Evolutionary conservation across 2,888 invertebrate species (phyloP).

Genomic region (Eupithecia pulchellata): DNA sequence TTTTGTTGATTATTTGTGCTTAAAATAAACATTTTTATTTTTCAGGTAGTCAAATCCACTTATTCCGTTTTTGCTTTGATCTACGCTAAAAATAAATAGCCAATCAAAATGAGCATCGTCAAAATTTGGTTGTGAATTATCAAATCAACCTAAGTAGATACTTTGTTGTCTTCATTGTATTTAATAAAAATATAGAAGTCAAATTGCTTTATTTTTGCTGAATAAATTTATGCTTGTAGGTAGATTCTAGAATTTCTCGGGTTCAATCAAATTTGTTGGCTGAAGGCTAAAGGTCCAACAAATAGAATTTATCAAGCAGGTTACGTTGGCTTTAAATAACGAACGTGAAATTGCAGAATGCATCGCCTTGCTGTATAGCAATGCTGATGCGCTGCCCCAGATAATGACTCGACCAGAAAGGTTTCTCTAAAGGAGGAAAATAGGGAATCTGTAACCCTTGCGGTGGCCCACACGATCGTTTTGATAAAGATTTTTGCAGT

Average conservation of each 20-base stretch:
- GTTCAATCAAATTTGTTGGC: too few species aligned
- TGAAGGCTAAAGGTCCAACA: too few species aligned
- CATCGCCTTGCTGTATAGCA: too few species aligned
- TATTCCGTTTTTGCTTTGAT: constrained; percentile 76
- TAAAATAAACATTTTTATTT: constrained; percentile 41
- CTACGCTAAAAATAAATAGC: constrained; percentile 65
- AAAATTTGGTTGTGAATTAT: too few species aligned
- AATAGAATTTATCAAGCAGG: too few species aligned
- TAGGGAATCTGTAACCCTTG: constrained; percentile 70
- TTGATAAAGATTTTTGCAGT: constrained; percentile 70
- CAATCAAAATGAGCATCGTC: not conserved
- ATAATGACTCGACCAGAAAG: too few species aligned
- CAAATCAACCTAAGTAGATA: not conserved
- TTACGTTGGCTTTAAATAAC: too few species aligned
- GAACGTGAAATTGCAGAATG: too few species aligned
- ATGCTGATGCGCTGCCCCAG: too few species aligned
- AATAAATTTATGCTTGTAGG: not conserved
- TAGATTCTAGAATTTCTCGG: not conserved
- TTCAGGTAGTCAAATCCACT: constrained; percentile 72
- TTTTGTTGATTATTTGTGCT: not conserved
- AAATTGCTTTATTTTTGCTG: not conserved
- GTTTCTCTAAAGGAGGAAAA: constrained; percentile 75
- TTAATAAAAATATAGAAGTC: not conserved
- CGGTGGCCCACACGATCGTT: constrained; percentile 72
- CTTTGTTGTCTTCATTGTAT: not conserved